Evolutionary conservation across 1,140 invertebrate species (phyloP).

Genomic region (Hylaeus anthracinus): DNA sequence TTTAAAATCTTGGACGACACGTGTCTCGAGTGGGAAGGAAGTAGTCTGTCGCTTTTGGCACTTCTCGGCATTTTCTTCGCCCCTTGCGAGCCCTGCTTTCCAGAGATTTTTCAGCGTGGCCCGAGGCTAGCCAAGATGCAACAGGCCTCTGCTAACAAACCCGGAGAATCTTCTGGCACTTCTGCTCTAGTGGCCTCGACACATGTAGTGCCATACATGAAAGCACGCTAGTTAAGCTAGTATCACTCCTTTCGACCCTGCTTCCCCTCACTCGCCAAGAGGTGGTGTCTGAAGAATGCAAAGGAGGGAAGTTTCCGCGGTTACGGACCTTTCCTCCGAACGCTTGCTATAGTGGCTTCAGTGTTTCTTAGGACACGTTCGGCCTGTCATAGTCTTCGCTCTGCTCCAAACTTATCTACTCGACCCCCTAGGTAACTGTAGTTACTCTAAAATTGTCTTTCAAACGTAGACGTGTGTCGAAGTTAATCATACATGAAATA

Average conservation of each 20-base stretch:
- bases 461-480: too few relatives aligned
- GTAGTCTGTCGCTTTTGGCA: conserved; percentile 52
- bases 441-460: too few relatives aligned
- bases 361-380: not conserved
- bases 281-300: conserved; percentile 28
- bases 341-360: not conserved
- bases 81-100: conserved; percentile 34
- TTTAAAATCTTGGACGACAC: conserved; percentile 49
- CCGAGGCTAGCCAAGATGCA: conserved; percentile 75
- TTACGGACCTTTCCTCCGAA: not conserved
- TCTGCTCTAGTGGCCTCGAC: conserved; percentile 76
- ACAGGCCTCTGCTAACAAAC: conserved; percentile 80
- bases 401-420: too few relatives aligned
- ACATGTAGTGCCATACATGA: conserved; percentile 78
- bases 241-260: conserved; percentile 52
- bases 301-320: conserved; percentile 21
- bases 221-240: conserved; percentile 75
- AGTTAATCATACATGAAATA: too few relatives aligned
- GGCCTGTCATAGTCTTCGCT: not conserved
- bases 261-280: conserved; percentile 12
- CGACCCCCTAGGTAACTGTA: too few relatives aligned
- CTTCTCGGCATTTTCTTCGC: conserved; percentile 55
- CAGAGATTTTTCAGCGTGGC: conserved; percentile 68
- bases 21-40: conserved; percentile 48
- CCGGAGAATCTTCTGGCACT: conserved; percentile 73